Evolutionary conservation across 1,140 invertebrate species (phyloP).

Genomic region (Macrobrachium nipponense): DNA sequence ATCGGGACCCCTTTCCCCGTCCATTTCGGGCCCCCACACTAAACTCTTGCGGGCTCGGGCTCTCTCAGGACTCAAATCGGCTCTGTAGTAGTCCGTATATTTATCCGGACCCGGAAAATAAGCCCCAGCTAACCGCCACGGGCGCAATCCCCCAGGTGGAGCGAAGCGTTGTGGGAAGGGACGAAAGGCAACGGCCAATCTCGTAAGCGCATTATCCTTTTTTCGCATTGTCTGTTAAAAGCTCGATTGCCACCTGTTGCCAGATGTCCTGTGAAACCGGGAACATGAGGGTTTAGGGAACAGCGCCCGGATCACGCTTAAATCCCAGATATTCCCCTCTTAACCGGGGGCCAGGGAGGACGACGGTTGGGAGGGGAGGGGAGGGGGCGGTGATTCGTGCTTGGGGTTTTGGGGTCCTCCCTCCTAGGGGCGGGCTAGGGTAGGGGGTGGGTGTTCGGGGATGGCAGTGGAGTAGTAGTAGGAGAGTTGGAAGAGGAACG

Average conservation of each 20-base stretch:
- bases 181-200: conserved; percentile 11
- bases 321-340: conserved; percentile 37
- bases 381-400: background rate
- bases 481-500: conserved; percentile 15
- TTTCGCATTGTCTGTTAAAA: conserved; percentile 62
- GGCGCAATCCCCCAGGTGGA: too few species aligned
- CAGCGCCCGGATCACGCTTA: conserved; percentile 42
- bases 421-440: background rate
- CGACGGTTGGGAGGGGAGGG: background rate
- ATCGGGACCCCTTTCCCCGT: background rate
- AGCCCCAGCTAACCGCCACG: too few species aligned
- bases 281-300: conserved; percentile 17
- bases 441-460: background rate
- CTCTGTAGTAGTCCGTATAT: too few species aligned
- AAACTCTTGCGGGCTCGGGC: background rate
- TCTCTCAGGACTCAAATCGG: too few species aligned
- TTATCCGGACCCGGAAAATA: too few species aligned
- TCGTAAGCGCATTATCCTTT: conserved; percentile 56
- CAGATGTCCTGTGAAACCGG: conserved; percentile 47
- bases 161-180: background rate
- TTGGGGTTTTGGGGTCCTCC: background rate
- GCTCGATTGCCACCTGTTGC: conserved; percentile 60
- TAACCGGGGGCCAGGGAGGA: background rate
- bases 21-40: background rate
- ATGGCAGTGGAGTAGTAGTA: background rate